Evolutionary conservation across 1,140 invertebrate species (phyloP), one percentile per base, ranked within the genome.

Genomic region (Leptinotarsa lineolata): DNA sequence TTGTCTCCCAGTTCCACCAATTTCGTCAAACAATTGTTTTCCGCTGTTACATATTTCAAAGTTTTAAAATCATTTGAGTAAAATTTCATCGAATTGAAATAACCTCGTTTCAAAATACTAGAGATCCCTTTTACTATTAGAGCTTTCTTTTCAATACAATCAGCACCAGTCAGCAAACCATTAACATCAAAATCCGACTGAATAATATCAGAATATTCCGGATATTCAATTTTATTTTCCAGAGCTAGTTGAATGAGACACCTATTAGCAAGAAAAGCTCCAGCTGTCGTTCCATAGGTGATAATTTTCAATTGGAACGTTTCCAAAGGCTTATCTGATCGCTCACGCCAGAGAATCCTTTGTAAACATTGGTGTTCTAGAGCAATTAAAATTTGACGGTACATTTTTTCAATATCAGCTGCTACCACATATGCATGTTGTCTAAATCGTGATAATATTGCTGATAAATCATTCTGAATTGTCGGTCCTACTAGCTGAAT

Each of bases 331-430:
- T 78, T 54, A 8, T 72, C 60, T 18, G 74, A 21, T 78, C 15
- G 1, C 15, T 46, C 45, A 16, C 45, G 45, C 45, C 45, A 46
- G 15, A 46, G 21, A 22, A 80, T 78, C 44, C 48, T 30, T 65
- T 78, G 76, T 21, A 72, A 79, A 18, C 75, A 44, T 12, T n/a
- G 39, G 30, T 79, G 59, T 22, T 85, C 68, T 39, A 85, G 67
- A 22, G 85, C 74, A 11, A 81, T 72, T 24, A 81, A 74, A 12
- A 86, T 77, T 54, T 16, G 46, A 2, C 84, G 69, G 63, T 84
- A 87, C 80, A 85, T 86, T 73, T 85, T 83, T 18, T 76, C 75
- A 6, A 87, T 80, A 74, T 87, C 86, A 11, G 81, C 82, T 18
- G 78, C 74, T 22, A 88, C 72, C n/a, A 82, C 83, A 59, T 83